Evolutionary conservation across 2,113 vertebrate species (phyloP).

Genomic region (Ophthalmolycus amberensis): DNA sequence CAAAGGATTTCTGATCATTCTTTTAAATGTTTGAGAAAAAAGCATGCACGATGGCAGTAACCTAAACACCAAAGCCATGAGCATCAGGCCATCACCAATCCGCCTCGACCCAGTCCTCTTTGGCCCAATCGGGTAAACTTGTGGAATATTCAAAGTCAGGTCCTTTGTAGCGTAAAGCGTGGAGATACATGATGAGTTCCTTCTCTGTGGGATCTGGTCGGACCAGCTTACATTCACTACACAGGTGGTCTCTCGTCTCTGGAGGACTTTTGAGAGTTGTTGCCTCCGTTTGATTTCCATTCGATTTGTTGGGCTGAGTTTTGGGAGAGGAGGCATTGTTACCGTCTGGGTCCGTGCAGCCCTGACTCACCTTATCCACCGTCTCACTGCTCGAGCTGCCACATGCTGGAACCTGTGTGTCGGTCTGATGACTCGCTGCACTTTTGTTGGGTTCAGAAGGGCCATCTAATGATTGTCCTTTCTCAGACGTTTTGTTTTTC

Average conservation of each 20-base stretch:
- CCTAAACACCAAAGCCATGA: not conserved
- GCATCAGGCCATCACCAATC: conserved; percentile 19
- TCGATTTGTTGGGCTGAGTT: not conserved
- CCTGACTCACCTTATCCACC: not conserved
- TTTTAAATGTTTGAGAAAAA: not conserved
- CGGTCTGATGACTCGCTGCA: not conserved
- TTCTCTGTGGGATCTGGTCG: conserved; percentile 89
- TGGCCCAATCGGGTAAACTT: conserved; percentile 91
- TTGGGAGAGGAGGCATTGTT: not conserved
- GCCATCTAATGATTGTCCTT: not conserved
- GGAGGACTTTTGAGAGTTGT: not conserved
- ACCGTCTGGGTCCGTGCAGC: not conserved
- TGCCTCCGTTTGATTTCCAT: conserved; percentile 10
- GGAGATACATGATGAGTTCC: conserved; percentile 96
- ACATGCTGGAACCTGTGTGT: not conserved
- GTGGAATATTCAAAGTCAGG: conserved; percentile 92
- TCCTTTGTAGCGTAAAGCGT: conserved; percentile 95
- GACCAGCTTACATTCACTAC: conserved; percentile 87
- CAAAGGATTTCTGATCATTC: not conserved
- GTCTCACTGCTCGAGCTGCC: not conserved
- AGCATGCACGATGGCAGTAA: not conserved
- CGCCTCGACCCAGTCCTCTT: conserved; percentile 89
- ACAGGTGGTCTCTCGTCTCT: conserved; percentile 84
- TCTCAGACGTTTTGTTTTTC: not conserved
- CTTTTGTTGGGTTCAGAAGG: not conserved